These are phyloP conservation scores for Bos indicus DNA, from an alignment of 2,113 vertebrate genomes.

Conservation along the genomic window DNA sequence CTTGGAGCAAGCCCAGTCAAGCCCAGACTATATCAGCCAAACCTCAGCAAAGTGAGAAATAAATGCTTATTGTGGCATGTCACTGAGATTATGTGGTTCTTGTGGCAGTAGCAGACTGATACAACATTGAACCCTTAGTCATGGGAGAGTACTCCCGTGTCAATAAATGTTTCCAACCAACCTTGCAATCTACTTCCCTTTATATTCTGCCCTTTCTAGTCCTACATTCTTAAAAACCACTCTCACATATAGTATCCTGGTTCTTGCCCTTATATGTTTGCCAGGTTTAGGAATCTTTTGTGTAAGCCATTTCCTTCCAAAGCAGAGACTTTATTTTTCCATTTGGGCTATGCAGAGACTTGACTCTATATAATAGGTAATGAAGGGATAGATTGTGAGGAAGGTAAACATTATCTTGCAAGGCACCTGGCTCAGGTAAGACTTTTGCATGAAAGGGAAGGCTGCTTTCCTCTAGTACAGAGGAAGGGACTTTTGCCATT, in stretches of 20 bases:
- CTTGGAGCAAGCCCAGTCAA: neutral
- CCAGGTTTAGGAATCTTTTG: neutral
- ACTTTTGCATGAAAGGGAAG: neutral
- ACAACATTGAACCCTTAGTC: neutral
- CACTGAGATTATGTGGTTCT: neutral
- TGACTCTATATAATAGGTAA: neutral
- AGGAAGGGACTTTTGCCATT: neutral
- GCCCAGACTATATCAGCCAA: neutral
- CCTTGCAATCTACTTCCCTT: neutral
- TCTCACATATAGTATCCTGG: neutral
- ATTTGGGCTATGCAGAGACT: neutral
- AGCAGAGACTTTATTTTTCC: neutral
- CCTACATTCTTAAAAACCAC: neutral
- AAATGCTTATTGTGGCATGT: neutral
- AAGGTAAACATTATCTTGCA: neutral
- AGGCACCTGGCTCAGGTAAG: neutral
- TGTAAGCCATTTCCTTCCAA: neutral
- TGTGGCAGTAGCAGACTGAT: neutral
- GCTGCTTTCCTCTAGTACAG: neutral
- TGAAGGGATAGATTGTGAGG: neutral
- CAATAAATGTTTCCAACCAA: neutral
- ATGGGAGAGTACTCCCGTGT: neutral
- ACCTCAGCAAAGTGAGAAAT: conserved; percentile 42
- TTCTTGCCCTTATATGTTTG: neutral
- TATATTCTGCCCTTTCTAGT: neutral